Base-by-base conservation (phyloP, 2,888 invertebrate species). In the Acrocyrtus sp. region DNA sequence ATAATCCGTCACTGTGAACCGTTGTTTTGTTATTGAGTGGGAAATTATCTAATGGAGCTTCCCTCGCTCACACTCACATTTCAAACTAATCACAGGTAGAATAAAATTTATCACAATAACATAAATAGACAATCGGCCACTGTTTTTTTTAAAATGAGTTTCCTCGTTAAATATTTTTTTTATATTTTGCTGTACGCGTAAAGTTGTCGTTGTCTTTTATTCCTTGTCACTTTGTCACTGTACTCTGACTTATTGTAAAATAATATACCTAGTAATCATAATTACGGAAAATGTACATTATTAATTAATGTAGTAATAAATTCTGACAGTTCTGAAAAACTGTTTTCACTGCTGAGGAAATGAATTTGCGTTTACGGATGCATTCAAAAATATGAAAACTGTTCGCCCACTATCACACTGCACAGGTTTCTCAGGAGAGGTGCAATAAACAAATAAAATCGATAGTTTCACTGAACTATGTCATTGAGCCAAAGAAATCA, bases 21-120 rank as follows among this genome's bases (percentile, higher is more conserved):
- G 19, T 50, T 8, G 10, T 56, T 22, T 57, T 10, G 12, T 57
- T 21, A 41, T 45, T 57, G 4, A 57, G 41, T 63, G 63, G 63
- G 63, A 63, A 63, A 41, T 63, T 53, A 53, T 51, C 21, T 43
- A 41, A 63, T 53, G n/a, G 26, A 63, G 63, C 51, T 63, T 63
- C 63, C 63, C 63, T 63, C 15, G 45, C 63, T 63, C 29, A 53
- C 51, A 41, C 24, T 41, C 50, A 39, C 22, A 17, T 6, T 10
- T 50, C 8, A 50, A n/a, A n/a, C n/a, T 50, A 8, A 50, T 5
- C 34, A 34, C 34, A 50, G n/a, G n/a, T n/a, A n/a, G n/a, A n/a
- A n/a, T n/a, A n/a, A n/a, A n/a, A n/a, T n/a, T n/a, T n/a, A 50
- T 50, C n/a, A 34, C 29, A 48, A 24, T 51, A 51, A 50, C 41